Evolutionary conservation across 2,113 vertebrate species (phyloP), one percentile per base, ranked within the genome.

Genomic region (Crotalus tigris): DNA sequence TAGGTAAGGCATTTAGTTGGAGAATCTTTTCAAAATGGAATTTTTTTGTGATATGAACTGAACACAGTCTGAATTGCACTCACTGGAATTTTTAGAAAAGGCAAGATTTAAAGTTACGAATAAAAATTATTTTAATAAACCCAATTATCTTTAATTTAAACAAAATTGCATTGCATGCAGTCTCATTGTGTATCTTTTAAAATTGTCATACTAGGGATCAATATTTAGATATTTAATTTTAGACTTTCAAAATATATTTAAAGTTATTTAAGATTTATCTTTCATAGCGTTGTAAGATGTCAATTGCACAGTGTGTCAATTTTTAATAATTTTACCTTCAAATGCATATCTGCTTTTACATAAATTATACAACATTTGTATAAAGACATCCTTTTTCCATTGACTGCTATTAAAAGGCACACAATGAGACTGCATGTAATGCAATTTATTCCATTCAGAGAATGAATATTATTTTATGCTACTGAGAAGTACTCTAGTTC

Each of bases 61-160:
- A 90, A 61, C 92, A 58, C 93, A 94, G 69, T 86, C 33, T 51
- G 90, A 95, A 91, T 95, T 96, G 94, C 94, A 94, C 17, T 94
- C 95, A 96, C 94, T 96, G 95, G 92, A 91, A 95, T 44, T 81
- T 95, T 95, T 94, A 95, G 95, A n/a, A 81, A 95, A 91, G 91
- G 92, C 94, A 61, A 92, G 0, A 1, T 93, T 95, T 95, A 94
- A 93, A 96, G 87, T 15, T 58, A 90, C 94, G 90, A 44, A 21
- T 94, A 87, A 49, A 24, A 90, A 90, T 46, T 97, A 94, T 95
- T 94, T 95, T 95, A 93, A 97, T 96, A 96, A 93, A 93, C 69
- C 93, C 85, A 61, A 95, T 93, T 10, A 13, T 92, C 13, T 87
- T 93, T 0, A 3, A 92, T 95, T 95, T 94, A 95, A 96, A 95